Evolutionary conservation across 2,113 vertebrate species (phyloP).

Genomic region (Misgurnus mizolepis): DNA sequence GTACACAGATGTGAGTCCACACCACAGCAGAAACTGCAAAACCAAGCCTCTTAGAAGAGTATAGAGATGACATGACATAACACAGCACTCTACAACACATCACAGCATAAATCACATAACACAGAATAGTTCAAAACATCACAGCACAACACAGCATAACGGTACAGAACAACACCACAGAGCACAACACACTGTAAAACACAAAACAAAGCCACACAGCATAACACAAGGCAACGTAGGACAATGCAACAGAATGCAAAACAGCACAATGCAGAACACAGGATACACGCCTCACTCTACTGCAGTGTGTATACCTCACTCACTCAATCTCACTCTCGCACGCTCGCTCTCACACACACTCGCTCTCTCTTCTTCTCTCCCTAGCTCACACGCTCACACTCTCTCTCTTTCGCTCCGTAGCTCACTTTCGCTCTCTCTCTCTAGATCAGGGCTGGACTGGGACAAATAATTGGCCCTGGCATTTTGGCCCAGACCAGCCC

Average conservation of each 20-base stretch:
- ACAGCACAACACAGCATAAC: background rate
- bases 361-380: no score
- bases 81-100: background rate
- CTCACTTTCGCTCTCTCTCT: no score
- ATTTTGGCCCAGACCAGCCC: no score
- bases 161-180: background rate
- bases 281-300: background rate
- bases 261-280: background rate
- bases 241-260: background rate
- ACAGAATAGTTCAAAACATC: background rate
- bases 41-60: background rate
- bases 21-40: background rate
- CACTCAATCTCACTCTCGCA: slow-evolving; percentile 15
- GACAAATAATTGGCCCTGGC: no score
- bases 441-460: no score
- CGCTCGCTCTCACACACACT: background rate
- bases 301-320: background rate
- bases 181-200: background rate
- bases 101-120: background rate
- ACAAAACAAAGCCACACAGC: background rate
- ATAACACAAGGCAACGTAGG: background rate
- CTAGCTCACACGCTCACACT: no score
- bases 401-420: no score
- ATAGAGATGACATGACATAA: background rate
- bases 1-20: background rate